Conservation (phyloP, 2,113 vertebrate genomes). For the Rhinichthys klamathensis region DNA sequence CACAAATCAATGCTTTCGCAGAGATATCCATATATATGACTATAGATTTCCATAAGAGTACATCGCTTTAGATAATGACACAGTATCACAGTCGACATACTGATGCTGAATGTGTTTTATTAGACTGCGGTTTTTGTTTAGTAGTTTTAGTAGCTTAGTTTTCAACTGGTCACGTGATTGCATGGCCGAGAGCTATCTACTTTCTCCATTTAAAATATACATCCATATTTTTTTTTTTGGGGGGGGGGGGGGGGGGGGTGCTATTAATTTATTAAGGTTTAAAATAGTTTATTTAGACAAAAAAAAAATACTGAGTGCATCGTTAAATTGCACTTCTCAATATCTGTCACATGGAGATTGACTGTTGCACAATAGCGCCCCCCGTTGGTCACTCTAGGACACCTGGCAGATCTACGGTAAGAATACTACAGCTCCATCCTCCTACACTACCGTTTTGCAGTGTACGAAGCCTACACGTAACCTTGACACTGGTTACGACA, state of each 20-base stretch:
- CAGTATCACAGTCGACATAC: not conserved
- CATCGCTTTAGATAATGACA: too few species aligned
- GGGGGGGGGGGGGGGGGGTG: too few species aligned
- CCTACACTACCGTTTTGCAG: not conserved
- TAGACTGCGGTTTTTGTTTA: not conserved
- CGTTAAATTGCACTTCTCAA: not conserved
- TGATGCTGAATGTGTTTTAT: not conserved
- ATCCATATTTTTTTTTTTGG: not conserved
- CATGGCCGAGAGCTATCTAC: not conserved
- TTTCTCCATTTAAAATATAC: not conserved
- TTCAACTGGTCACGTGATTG: not conserved
- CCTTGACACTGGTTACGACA: slow-evolving; percentile 12
- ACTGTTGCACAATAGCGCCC: not conserved
- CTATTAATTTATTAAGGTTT: not conserved
- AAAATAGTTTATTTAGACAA: not conserved
- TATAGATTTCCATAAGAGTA: not conserved
- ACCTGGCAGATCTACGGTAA: not conserved
- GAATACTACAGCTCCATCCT: not conserved
- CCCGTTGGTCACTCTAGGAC: not conserved
- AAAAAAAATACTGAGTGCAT: too few species aligned
- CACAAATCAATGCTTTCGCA: not conserved
- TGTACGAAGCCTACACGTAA: slow-evolving; percentile 25
- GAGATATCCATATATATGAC: not conserved
- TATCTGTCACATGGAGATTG: not conserved
- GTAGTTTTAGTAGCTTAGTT: not conserved